These are phyloP conservation scores for Ormyrus nitidulus DNA, from an alignment of 2,888 invertebrate genomes.

Conservation along the genomic window DNA sequence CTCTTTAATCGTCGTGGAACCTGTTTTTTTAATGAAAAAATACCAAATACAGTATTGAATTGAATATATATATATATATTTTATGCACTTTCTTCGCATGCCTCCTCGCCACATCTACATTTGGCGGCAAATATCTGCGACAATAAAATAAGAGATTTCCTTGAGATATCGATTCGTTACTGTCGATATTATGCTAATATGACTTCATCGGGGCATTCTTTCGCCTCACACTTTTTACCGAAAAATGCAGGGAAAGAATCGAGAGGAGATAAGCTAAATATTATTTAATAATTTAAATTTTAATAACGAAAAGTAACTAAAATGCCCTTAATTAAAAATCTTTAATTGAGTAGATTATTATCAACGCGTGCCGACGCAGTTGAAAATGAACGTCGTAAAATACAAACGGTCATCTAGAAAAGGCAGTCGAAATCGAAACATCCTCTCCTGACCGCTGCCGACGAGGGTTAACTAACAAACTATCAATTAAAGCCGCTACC, in stretches of 20 bases:
- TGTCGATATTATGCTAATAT: neutral
- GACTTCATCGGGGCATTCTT: neutral
- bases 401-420: conserved; percentile 5
- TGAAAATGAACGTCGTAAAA: conserved; percentile 6
- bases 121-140: neutral
- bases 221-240: neutral
- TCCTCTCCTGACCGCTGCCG: conserved; percentile 9
- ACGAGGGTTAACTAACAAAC: conserved; percentile 13
- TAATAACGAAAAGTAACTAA: no score
- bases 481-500: conserved; percentile 47
- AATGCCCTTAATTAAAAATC: no score
- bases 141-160: conserved; percentile 1
- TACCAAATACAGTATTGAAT: conserved; percentile 1
- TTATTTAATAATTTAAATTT: no score
- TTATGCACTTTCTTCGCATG: conserved; percentile 8
- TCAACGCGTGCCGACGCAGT: no score
- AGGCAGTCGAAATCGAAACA: conserved; percentile 2
- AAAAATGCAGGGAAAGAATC: neutral
- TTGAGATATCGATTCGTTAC: neutral
- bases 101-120: conserved; percentile 7
- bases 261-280: no score
- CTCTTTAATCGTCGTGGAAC: conserved; percentile 30
- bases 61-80: conserved; percentile 12
- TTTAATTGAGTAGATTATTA: no score
- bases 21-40: conserved; percentile 43